phyloP scores from a whole-genome alignment of 2,113 vertebrate genomes.

The Nycticebus coucang region DNA sequence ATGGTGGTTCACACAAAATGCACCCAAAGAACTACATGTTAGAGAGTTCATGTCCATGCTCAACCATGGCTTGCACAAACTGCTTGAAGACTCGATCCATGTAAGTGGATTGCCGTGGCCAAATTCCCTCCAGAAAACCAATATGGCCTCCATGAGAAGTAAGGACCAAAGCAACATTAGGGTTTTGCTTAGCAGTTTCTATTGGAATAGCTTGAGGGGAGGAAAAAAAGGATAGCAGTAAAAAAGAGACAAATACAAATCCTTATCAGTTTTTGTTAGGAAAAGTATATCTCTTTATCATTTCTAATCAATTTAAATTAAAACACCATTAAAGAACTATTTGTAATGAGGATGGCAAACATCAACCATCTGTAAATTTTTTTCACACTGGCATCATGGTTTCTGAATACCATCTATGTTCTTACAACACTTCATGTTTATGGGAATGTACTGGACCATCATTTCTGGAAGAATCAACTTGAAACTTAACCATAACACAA shows the following conservation, averaged over 20 bases:
- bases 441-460: not conserved
- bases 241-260: constrained; percentile 41
- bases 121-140: constrained; percentile 97
- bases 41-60: constrained; percentile 90
- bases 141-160: constrained; percentile 97
- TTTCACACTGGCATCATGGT: too few species aligned
- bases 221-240: not conserved
- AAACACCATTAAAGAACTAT: constrained; percentile 40
- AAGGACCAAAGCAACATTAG: constrained; percentile 96
- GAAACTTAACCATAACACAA: constrained; percentile 1
- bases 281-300: not conserved
- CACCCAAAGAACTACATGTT: constrained; percentile 80
- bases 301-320: constrained; percentile 40
- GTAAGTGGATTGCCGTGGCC: constrained; percentile 96
- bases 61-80: constrained; percentile 94
- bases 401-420: not conserved
- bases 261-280: constrained; percentile 1
- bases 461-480: constrained; percentile 26
- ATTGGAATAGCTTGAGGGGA: constrained; percentile 92
- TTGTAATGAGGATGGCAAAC: not conserved
- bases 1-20: constrained; percentile 50
- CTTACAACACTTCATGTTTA: constrained; percentile 14
- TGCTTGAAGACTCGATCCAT: constrained; percentile 99
- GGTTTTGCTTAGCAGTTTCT: constrained; percentile 96
- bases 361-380: too few species aligned